These are phyloP conservation scores for Heteractis magnifica DNA, from an alignment of 92 coral and sea anemone genomes.

Conservation along the genomic window DNA sequence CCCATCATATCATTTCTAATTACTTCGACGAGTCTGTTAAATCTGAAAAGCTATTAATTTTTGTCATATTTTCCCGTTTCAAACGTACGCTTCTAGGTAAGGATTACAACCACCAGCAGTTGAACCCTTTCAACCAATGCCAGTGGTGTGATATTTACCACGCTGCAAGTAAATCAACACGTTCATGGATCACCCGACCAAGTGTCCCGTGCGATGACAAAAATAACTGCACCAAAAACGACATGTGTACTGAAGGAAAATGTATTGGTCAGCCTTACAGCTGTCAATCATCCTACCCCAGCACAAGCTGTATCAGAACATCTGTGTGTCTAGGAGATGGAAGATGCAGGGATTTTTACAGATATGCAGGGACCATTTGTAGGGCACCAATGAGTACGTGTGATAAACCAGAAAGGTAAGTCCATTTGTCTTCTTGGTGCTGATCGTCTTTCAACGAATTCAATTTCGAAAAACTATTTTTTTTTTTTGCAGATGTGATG, in stretches of 20 bases:
- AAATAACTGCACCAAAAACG: constrained; percentile 72
- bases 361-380: constrained; percentile 68
- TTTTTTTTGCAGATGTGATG: no score
- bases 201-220: constrained; percentile 65
- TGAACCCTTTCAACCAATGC: constrained; percentile 73
- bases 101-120: constrained; percentile 71
- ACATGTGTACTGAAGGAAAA: constrained; percentile 58
- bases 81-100: constrained; percentile 33
- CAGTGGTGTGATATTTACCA: constrained; percentile 85
- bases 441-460: no score
- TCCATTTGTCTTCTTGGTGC: background rate
- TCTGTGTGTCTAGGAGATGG: constrained; percentile 62
- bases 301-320: background rate
- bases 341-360: constrained; percentile 56
- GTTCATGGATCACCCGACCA: constrained; percentile 73
- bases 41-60: no score
- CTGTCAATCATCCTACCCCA: constrained; percentile 56
- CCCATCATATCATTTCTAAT: no score
- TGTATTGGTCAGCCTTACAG: constrained; percentile 61
- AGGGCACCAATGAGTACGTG: constrained; percentile 71
- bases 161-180: constrained; percentile 48
- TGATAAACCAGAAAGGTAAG: constrained; percentile 82
- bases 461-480: no score
- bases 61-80: no score
- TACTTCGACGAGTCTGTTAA: no score